Percentiles rank a stretch among this genome's conserved stretches.
Evolutionary conservation across 2,888 invertebrate species (phyloP).

Genomic region (Drosophila algonquin): DNA sequence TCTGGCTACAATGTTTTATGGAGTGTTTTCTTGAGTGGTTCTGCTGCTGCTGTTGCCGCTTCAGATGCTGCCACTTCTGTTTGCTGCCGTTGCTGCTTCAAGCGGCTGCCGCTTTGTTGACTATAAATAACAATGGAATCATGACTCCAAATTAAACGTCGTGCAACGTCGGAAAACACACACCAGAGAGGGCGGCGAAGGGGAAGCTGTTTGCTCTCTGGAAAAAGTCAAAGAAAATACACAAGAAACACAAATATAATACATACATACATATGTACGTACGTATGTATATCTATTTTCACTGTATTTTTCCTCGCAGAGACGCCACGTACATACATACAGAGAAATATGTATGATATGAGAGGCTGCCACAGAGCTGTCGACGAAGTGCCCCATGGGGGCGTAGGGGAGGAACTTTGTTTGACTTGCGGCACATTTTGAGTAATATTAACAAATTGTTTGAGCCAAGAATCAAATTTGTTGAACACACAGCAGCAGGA

Average conservation of each 20-base stretch:
- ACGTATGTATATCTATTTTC: neutral
- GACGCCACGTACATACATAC: neutral
- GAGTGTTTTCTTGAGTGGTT: conserved; percentile 74
- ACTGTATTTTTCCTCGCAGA: conserved; percentile 1
- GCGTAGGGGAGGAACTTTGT: neutral
- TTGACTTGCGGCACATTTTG: conserved; percentile 21
- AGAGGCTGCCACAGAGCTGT: conserved; percentile 5
- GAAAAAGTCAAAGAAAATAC: conserved; percentile 59
- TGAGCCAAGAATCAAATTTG: conserved; percentile 14
- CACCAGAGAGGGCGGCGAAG: neutral
- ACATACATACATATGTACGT: conserved; percentile 3
- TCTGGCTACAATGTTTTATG: conserved; percentile 67
- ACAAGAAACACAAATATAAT: conserved; percentile 60
- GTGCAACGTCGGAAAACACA: conserved; percentile 40
- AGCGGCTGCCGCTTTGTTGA: conserved; percentile 67
- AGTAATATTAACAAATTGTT: conserved; percentile 34
- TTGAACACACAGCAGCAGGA: neutral
- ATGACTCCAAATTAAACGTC: conserved; percentile 78
- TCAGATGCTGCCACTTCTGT: conserved; percentile 3
- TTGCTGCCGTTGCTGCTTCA: conserved; percentile 22
- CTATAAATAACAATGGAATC: conserved; percentile 79
- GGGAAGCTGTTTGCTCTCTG: conserved; percentile 43
- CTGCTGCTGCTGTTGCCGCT: conserved; percentile 29
- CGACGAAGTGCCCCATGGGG: neutral
- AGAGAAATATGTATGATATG: conserved; percentile 10